A percentile compares a stretch with the other conserved stretches of the same genome.
Conservation (phyloP, 2,888 invertebrate genomes). For the Hermodice carunculata region DNA sequence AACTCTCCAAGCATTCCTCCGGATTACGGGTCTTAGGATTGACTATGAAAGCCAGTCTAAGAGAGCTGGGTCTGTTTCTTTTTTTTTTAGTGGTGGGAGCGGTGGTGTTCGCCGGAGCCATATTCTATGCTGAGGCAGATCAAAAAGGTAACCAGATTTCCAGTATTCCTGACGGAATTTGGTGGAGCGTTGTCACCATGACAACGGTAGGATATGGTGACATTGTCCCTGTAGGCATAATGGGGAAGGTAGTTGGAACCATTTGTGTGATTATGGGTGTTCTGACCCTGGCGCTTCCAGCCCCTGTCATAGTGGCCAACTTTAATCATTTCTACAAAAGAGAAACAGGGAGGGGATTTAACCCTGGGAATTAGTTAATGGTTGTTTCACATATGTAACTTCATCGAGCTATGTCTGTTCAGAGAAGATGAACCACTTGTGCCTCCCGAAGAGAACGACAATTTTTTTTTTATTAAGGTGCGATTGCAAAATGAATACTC, state of each 20-base stretch:
- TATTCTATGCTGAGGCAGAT: conserved; percentile 72
- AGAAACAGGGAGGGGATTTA: conserved; percentile 70
- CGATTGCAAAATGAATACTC: no score
- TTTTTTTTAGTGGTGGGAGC: conserved; percentile 71
- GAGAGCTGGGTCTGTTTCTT: conserved; percentile 70
- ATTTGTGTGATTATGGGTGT: conserved; percentile 67
- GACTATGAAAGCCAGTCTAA: conserved; percentile 72
- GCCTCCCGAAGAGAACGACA: no score
- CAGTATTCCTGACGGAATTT: conserved; percentile 70
- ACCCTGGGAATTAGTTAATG: no score
- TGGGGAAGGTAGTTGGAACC: conserved; percentile 67
- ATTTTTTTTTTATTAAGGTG: no score
- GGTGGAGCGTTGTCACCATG: conserved; percentile 71
- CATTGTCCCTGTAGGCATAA: conserved; percentile 64
- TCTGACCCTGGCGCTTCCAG: conserved; percentile 67
- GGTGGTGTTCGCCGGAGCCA: conserved; percentile 71
- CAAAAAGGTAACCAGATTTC: conserved; percentile 64
- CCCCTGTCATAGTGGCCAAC: conserved; percentile 68
- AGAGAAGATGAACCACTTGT: no score
- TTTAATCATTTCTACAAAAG: conserved; percentile 69
- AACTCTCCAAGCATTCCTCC: conserved; percentile 72
- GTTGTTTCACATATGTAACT: no score
- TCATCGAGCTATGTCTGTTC: no score
- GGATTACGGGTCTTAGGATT: conserved; percentile 72
- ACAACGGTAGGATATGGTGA: conserved; percentile 70